These are phyloP conservation scores for Falco naumanni DNA, from an alignment of 2,797 vertebrate genomes.

Conservation along the genomic window DNA sequence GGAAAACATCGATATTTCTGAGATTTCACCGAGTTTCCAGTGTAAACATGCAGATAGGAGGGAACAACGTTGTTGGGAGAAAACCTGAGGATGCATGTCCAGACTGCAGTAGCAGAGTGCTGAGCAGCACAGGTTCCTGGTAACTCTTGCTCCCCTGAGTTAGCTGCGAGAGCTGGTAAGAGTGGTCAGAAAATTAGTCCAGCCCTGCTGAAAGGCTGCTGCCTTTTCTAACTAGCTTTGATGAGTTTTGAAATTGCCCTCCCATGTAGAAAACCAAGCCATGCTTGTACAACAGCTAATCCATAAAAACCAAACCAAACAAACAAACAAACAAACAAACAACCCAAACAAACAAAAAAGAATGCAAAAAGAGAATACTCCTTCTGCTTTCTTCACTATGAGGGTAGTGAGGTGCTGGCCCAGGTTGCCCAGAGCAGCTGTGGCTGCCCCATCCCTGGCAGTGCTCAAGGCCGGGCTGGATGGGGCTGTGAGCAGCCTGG, in stretches of 20 bases:
- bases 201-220: not conserved
- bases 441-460: too few relatives aligned
- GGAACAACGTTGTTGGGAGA: not conserved
- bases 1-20: not conserved
- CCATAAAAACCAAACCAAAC: too few relatives aligned
- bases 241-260: not conserved
- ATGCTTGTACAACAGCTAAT: not conserved
- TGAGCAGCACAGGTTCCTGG: not conserved
- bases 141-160: not conserved
- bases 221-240: not conserved
- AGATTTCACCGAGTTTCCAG: not conserved
- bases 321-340: not conserved
- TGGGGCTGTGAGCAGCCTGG: too few relatives aligned
- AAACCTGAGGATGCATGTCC: not conserved
- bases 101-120: not conserved
- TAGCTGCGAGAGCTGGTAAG: not conserved
- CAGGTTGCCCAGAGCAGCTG: too few relatives aligned
- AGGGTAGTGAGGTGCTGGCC: too few relatives aligned
- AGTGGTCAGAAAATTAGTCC: not conserved
- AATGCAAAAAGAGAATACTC: not conserved
- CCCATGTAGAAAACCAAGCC: not conserved
- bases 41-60: not conserved
- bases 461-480: too few relatives aligned
- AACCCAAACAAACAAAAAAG: not conserved
- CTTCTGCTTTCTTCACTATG: not conserved